Evolutionary conservation across 2,797 vertebrate species (phyloP).

Genomic region (Diglossa cyanea): DNA sequence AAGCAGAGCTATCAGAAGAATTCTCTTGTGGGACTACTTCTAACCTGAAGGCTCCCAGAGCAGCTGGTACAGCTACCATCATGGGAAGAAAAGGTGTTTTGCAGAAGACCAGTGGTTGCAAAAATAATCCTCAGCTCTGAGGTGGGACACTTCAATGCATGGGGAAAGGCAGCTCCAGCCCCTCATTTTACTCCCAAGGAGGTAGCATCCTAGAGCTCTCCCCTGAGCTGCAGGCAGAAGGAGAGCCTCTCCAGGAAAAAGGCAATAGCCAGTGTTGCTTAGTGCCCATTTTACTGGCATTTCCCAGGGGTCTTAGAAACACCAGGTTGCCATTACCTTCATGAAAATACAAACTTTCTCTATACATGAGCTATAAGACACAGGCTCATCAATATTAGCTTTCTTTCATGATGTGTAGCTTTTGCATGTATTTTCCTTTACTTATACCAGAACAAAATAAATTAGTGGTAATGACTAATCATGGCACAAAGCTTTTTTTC

Average conservation of each 20-base stretch:
- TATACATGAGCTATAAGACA: neutral
- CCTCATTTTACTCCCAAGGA: neutral
- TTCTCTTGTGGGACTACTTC: neutral
- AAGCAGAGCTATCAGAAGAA: neutral
- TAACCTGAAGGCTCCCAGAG: neutral
- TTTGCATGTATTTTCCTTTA: slow-evolving; percentile 37
- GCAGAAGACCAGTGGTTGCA: neutral
- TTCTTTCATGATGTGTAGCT: neutral
- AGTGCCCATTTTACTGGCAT: neutral
- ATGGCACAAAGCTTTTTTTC: neutral
- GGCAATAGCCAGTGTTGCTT: neutral
- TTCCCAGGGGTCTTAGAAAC: neutral
- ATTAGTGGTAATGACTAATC: slow-evolving; percentile 12
- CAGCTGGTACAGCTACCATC: neutral
- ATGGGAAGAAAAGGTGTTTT: neutral
- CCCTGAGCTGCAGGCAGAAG: neutral
- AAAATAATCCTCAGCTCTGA: neutral
- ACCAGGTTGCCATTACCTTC: neutral
- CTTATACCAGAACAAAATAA: slow-evolving; percentile 34
- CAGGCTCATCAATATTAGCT: neutral
- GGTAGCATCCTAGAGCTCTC: neutral
- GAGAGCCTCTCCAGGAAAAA: neutral
- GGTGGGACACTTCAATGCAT: neutral
- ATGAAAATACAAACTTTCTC: neutral
- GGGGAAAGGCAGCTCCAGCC: neutral